Percentiles rank a stretch among this genome's conserved stretches.
These are phyloP conservation scores for Salpingus planirostris DNA, from an alignment of 2,888 invertebrate genomes.

Conservation along the genomic window DNA sequence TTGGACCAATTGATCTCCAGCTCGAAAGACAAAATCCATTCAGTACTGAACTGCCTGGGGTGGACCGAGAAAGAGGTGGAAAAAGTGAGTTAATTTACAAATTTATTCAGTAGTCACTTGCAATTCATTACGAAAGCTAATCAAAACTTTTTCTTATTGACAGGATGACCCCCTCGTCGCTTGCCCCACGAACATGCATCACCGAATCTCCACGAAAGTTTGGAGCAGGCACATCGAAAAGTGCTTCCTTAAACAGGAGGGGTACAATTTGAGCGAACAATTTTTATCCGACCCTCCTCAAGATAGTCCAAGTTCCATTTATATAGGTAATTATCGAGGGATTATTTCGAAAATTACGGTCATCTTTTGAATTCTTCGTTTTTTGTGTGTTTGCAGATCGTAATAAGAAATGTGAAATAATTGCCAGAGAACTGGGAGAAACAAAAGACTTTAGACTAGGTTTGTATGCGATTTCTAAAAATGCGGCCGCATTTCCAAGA, in stretches of 20 bases:
- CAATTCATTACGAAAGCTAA: too few species aligned
- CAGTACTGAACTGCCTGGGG: conserved; percentile 31
- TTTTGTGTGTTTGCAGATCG: conserved; percentile 36
- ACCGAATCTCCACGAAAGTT: conserved; percentile 39
- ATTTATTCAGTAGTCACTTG: conserved; percentile 1
- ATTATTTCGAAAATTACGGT: too few species aligned
- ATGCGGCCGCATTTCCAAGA: conserved; percentile 5
- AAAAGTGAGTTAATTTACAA: conserved; percentile 4
- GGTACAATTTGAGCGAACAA: conserved; percentile 40
- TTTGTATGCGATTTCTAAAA: conserved; percentile 23
- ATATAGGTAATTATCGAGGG: conserved; percentile 42
- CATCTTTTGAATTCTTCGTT: conserved; percentile 2
- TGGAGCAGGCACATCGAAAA: conserved; percentile 40
- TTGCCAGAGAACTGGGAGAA: conserved; percentile 25
- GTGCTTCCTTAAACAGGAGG: conserved; percentile 43
- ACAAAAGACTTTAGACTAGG: conserved; percentile 33
- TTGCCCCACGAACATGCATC: conserved; percentile 44
- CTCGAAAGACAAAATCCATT: conserved; percentile 34
- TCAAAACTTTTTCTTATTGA: conserved; percentile 19
- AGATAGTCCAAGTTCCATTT: conserved; percentile 27
- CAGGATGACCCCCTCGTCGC: conserved; percentile 30
- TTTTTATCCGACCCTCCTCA: conserved; percentile 41
- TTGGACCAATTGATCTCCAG: conserved; percentile 37
- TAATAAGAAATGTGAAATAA: conserved; percentile 37
- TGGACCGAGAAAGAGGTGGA: conserved; percentile 32